Conservation (phyloP, 2,797 vertebrate genomes). For the Pipistrellus pygmaeus region DNA sequence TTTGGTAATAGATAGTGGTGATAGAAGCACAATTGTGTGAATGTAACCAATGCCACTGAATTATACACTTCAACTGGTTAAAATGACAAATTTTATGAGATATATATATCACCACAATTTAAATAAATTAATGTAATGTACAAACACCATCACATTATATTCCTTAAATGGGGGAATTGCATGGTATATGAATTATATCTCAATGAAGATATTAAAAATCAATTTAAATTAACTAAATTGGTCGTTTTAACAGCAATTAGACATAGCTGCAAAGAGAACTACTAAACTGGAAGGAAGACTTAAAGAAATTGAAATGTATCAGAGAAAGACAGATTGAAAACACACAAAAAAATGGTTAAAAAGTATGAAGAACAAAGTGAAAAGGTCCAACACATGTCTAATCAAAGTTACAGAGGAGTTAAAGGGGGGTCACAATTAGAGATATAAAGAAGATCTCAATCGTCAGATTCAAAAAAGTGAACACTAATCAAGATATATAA, state of each 20-base stretch:
- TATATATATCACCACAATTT: neutral
- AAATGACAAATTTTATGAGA: neutral
- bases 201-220: conserved; percentile 33
- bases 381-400: neutral
- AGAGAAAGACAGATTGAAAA: conserved; percentile 30
- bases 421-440: neutral
- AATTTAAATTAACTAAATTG: conserved; percentile 15
- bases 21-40: neutral
- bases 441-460: neutral
- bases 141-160: neutral
- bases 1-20: neutral
- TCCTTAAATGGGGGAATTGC: conserved; percentile 3
- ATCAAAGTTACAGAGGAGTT: neutral
- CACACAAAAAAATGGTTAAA: neutral
- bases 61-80: neutral
- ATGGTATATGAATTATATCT: conserved; percentile 3
- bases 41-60: conserved; percentile 8
- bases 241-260: conserved; percentile 50
- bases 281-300: conserved; percentile 30
- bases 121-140: conserved; percentile 49
- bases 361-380: neutral
- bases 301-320: conserved; percentile 24
- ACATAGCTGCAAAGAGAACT: conserved; percentile 28
- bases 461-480: conserved; percentile 2
- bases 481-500: neutral